phyloP scores from a whole-genome alignment of 1,140 invertebrate species.

The Drosophila kikkawai region DNA sequence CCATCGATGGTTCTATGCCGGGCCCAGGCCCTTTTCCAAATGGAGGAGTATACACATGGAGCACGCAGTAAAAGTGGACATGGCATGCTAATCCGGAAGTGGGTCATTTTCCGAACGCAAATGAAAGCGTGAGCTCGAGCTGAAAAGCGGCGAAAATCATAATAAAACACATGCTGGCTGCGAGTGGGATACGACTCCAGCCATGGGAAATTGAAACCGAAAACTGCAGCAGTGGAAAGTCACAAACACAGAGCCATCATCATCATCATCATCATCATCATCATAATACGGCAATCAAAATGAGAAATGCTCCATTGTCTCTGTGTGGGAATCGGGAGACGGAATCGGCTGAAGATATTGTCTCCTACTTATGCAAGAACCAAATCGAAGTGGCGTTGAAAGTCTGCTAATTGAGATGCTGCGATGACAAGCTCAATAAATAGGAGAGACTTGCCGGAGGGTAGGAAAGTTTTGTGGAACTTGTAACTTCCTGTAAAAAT shows the following conservation, averaged over 20 bases:
- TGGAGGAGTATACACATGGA: constrained; percentile 13
- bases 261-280: constrained; percentile 45
- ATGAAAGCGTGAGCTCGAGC: constrained; percentile 64
- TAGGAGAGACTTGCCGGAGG: neutral
- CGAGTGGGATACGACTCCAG: constrained; percentile 39
- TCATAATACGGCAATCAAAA: constrained; percentile 56
- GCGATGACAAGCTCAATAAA: constrained; percentile 1
- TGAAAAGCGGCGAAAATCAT: constrained; percentile 66
- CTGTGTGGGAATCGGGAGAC: constrained; percentile 42
- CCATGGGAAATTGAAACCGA: constrained; percentile 71
- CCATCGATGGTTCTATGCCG: constrained; percentile 31
- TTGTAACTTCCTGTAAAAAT: constrained; percentile 1
- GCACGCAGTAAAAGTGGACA: constrained; percentile 64
- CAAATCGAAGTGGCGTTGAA: constrained; percentile 13
- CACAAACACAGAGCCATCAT: constrained; percentile 28
- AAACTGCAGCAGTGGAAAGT: constrained; percentile 47
- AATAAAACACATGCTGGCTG: constrained; percentile 46
- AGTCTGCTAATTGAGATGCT: constrained; percentile 24
- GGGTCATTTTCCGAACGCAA: constrained; percentile 79
- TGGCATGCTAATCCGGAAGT: constrained; percentile 76
- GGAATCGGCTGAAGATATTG: constrained; percentile 8
- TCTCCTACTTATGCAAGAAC: constrained; percentile 31
- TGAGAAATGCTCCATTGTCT: constrained; percentile 59
- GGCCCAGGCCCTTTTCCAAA: constrained; percentile 30
- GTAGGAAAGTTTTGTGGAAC: constrained; percentile 1